Conservation (phyloP, 2,797 vertebrate genomes). For the Oreochromis mossambicus region DNA sequence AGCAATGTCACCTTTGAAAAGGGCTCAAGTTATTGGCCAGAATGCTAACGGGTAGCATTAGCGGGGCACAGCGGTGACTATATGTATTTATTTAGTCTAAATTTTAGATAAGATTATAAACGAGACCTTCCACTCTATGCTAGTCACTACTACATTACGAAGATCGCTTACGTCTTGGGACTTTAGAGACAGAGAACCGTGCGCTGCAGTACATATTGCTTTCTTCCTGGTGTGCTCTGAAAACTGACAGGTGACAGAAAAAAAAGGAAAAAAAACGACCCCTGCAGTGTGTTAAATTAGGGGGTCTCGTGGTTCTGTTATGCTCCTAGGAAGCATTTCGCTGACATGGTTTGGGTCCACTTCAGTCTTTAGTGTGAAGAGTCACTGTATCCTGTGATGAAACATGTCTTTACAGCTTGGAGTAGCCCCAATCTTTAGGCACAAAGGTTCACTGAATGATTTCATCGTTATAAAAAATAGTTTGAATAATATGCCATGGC, state of each 20-base stretch:
- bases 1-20: conserved; percentile 56
- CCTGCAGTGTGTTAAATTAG: background rate
- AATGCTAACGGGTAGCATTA: background rate
- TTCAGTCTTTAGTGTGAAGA: background rate
- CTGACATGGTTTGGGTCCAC: background rate
- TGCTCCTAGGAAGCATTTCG: background rate
- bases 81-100: background rate
- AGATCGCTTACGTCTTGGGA: background rate
- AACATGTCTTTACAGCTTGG: background rate
- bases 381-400: background rate
- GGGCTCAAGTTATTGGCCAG: background rate
- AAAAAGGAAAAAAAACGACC: rapidly evolving
- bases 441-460: background rate
- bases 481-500: background rate
- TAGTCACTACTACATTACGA: background rate
- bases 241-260: background rate
- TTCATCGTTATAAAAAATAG: background rate
- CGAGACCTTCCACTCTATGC: background rate
- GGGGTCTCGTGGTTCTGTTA: background rate
- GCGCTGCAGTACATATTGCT: background rate
- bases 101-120: background rate
- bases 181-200: too few species aligned
- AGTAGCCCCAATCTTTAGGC: background rate
- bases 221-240: background rate
- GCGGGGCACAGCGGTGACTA: background rate